A percentile compares a stretch with the other conserved stretches of the same genome.
Evolutionary conservation across 2,797 vertebrate species (phyloP).

Genomic region (Neomorphus geoffroyi): DNA sequence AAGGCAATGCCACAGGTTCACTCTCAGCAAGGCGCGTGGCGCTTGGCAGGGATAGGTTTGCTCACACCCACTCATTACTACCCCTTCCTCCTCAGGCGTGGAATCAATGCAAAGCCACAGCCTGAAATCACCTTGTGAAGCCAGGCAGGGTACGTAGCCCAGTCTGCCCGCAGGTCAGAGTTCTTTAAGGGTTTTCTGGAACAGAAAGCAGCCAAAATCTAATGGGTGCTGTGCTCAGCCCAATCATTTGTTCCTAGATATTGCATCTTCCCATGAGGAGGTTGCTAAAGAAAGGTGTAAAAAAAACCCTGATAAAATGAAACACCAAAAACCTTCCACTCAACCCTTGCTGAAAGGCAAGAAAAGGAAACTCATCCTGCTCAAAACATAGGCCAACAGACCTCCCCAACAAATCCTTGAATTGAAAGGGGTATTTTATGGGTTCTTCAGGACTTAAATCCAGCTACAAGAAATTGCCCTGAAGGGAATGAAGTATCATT

Average conservation of each 20-base stretch:
- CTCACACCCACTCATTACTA: neutral
- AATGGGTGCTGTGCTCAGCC: neutral
- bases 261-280: neutral
- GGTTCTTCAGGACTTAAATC: neutral
- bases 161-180: neutral
- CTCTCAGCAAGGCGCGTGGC: accelerated
- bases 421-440: neutral
- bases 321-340: neutral
- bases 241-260: neutral
- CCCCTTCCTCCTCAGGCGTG: neutral
- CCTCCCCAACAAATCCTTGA: neutral
- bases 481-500: neutral
- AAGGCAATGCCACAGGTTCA: neutral
- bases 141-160: neutral
- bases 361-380: neutral
- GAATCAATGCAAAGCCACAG: neutral
- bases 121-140: neutral
- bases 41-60: neutral
- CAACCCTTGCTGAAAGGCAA: neutral
- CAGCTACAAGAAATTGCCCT: neutral
- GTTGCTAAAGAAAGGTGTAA: neutral
- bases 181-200: neutral
- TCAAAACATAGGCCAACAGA: neutral
- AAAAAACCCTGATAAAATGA: neutral
- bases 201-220: neutral